A percentile compares a stretch with the other conserved stretches of the same genome.
These are phyloP conservation scores for Ophthalmolycus amberensis DNA, from an alignment of 2,113 vertebrate genomes.

Conservation along the genomic window DNA sequence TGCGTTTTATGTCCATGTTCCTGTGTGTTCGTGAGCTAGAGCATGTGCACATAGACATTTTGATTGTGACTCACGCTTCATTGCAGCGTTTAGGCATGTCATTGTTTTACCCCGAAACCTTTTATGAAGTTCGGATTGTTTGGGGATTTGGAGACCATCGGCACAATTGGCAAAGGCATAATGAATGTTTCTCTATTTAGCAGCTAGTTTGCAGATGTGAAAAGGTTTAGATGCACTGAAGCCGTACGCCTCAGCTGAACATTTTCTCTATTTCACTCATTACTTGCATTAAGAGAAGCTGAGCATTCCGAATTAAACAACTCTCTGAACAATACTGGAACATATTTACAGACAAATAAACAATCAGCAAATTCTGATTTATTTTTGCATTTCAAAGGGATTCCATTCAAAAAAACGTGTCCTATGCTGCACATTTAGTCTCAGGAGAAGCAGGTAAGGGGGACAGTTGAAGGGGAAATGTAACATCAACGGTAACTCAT, in stretches of 20 bases:
- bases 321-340: slow-evolving; percentile 15
- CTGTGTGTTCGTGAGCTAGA: slow-evolving; percentile 28
- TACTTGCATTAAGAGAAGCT: not conserved
- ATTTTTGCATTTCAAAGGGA: slow-evolving; percentile 43
- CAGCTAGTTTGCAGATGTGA: slow-evolving; percentile 37
- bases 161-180: slow-evolving; percentile 61
- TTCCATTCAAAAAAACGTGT: slow-evolving; percentile 6
- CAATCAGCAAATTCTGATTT: slow-evolving; percentile 39
- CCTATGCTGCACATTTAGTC: slow-evolving; percentile 38
- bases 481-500: slow-evolving; percentile 31
- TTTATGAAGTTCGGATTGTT: slow-evolving; percentile 78
- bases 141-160: slow-evolving; percentile 80
- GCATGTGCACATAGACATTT: slow-evolving; percentile 39
- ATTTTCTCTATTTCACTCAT: slow-evolving; percentile 26
- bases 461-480: slow-evolving; percentile 9
- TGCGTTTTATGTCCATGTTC: not conserved
- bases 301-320: slow-evolving; percentile 18
- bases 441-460: slow-evolving; percentile 21
- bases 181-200: slow-evolving; percentile 56
- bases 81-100: slow-evolving; percentile 62
- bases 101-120: slow-evolving; percentile 74
- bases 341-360: slow-evolving; percentile 35
- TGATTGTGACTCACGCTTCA: slow-evolving; percentile 66
- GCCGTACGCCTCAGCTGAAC: not conserved
- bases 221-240: slow-evolving; percentile 37